Evolutionary conservation across 2,888 invertebrate species (phyloP), one percentile per base, ranked within the genome.

Genomic region (Liposcelis brunnea): DNA sequence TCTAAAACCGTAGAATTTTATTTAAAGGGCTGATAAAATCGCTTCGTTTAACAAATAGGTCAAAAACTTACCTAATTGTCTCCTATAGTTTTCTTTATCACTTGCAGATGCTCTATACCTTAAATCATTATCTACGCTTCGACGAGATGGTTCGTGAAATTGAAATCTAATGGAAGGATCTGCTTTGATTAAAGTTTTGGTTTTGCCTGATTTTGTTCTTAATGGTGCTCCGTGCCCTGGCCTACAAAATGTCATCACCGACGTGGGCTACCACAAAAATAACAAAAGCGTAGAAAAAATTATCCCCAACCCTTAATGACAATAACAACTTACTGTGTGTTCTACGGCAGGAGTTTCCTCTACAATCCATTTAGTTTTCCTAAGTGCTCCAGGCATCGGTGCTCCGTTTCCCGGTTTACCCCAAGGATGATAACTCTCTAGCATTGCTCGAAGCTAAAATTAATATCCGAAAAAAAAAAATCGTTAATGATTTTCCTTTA

Each of bases 381-480:
- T 72, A 31, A 76, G 61, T 48, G 75, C 72, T 15, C 61, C 64
- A 10, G 68, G 54, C 55, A 77, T 78, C 38, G 80, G 80, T 15
- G 81, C 81, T 19, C 81, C 81, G 42, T 79, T 77, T 2, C 81
- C 81, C 8, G 77, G 79, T 48, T 74, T 70, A 3, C 82, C 82
- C 80, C 82, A 85, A 6, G 85, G 84, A 63, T 78, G 78, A 59
- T 80, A 82, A 51, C 72, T 73, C 48, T 75, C 70, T 63, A 80
- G 70, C 65, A 81, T 74, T 55, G 74, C 72, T 46, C 74, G 73
- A 50, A 75, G 65, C 78, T 78, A 57, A n/a, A 52, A 19, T 7
- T 6, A 40, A 40, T 35, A 26, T 6, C 4, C 8, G 8, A 26
- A 26, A 6, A 6, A 6, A 26, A 26, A 26, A 26, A 26, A 26